Evolutionary conservation across 2,888 invertebrate species (phyloP).

Genomic region (Acleris emargana): DNA sequence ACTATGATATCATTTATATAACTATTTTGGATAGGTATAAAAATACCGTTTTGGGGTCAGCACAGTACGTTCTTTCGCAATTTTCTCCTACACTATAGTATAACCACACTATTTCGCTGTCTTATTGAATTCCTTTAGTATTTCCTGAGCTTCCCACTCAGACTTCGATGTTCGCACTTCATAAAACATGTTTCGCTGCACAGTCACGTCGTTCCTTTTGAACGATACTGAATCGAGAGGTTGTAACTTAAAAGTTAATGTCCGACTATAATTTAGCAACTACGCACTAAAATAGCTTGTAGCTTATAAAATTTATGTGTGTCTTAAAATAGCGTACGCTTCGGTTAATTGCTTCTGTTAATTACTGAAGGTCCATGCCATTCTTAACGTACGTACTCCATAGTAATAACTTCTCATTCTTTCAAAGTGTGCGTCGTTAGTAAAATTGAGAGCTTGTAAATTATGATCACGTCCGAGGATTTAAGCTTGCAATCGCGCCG

Average conservation of each 20-base stretch:
- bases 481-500: neutral
- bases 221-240: slow-evolving; percentile 15
- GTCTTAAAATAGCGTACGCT: slow-evolving; percentile 16
- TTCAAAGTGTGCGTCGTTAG: slow-evolving; percentile 12
- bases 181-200: neutral
- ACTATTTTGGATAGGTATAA: no score
- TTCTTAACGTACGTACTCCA: slow-evolving; percentile 11
- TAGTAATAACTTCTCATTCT: slow-evolving; percentile 12
- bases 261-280: slow-evolving; percentile 12
- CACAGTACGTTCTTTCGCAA: neutral
- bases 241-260: slow-evolving; percentile 16
- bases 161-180: slow-evolving; percentile 2
- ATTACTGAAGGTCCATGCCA: slow-evolving; percentile 12
- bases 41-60: neutral
- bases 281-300: slow-evolving; percentile 10
- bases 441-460: slow-evolving; percentile 12
- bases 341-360: slow-evolving; percentile 18
- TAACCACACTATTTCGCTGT: neutral
- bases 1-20: no score
- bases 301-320: slow-evolving; percentile 3
- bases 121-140: neutral
- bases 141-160: neutral
- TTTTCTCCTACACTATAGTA: neutral
- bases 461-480: neutral
- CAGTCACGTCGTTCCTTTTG: neutral